Base-by-base conservation (phyloP, 2,113 vertebrate genomes). In the Dinomys branickii region DNA sequence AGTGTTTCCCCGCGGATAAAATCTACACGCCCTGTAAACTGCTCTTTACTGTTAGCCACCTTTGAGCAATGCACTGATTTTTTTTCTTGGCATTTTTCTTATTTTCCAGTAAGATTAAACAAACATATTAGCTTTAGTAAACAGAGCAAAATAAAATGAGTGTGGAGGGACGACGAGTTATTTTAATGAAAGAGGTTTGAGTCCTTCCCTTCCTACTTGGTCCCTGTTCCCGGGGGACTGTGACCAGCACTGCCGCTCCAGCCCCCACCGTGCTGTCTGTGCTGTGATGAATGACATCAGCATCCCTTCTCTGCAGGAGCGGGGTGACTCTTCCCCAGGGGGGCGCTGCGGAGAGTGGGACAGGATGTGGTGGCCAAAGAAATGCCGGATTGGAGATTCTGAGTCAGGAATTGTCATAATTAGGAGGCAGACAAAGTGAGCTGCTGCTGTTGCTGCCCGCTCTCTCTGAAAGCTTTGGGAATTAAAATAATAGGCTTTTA, bases 361-460 rank as follows among this genome's bases (percentile, higher is more conserved):
- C 75, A 90, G 82, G 77, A 92, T 58, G 80, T 63, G 8, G 44
- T 56, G 90, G 75, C 86, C 95, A 89, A 91, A 95, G 73, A 89
- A 88, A 94, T 67, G 83, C 63, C 83, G 93, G 33, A 16, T 88
- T 83, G 93, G 87, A 50, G 94, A 58, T 77, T 94, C 89, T 97
- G 97, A 97, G 92, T 96, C 97, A 96, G 52, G 75, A 95, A 63
- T 20, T 67, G 87, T 91, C 97, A 86, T 67, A 78, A 94, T 94
- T 71, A 94, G 92, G 41, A 97, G 92, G 84, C 92, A 94, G 91
- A 94, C 83, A 24, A 91, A 50, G 87, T 38, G 10, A 11, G 16
- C 28, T 44, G 44, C 77, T 41, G 8, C 13, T 52, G 69, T 20
- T 87, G 87, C 85, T n/a, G 84, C 67, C 50, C 2, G 20, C 35